Evolutionary conservation across 2,888 invertebrate genomes (phyloP).

Genomic region (Nomada fucata): DNA sequence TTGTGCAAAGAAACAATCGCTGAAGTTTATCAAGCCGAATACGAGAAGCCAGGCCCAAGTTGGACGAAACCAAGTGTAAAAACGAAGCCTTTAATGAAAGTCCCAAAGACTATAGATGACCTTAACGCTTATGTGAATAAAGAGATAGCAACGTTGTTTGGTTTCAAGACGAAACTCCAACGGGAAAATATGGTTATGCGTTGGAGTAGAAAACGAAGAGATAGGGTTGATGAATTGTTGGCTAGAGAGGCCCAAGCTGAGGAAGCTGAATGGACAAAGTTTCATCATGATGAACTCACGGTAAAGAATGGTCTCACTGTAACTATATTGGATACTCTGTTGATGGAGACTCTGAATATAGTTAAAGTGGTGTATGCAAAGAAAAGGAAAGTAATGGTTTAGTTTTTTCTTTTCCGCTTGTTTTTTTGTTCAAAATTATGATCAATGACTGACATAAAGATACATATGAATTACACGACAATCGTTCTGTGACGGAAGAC

Average conservation of each 20-base stretch:
- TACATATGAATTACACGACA: constrained; percentile 17
- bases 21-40: constrained; percentile 85
- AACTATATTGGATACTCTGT: constrained; percentile 80
- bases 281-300: constrained; percentile 89
- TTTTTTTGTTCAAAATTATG: not conserved
- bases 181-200: constrained; percentile 87
- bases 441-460: constrained; percentile 8
- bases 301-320: constrained; percentile 87
- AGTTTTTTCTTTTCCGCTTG: constrained; percentile 5
- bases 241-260: constrained; percentile 90
- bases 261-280: constrained; percentile 90
- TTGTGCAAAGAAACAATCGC: constrained; percentile 87
- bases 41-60: constrained; percentile 84
- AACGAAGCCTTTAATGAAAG: constrained; percentile 83
- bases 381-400: constrained; percentile 75
- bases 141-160: constrained; percentile 85
- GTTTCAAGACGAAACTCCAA: constrained; percentile 85
- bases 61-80: constrained; percentile 85
- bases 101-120: constrained; percentile 84
- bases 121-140: constrained; percentile 85
- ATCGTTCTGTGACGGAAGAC: constrained; percentile 13
- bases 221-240: constrained; percentile 90
- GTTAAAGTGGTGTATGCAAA: constrained; percentile 80
- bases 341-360: constrained; percentile 79
- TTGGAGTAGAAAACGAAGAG: constrained; percentile 88